These are phyloP conservation scores for Apolygus lucorum DNA, from an alignment of 1,140 invertebrate species.

Conservation along the genomic window DNA sequence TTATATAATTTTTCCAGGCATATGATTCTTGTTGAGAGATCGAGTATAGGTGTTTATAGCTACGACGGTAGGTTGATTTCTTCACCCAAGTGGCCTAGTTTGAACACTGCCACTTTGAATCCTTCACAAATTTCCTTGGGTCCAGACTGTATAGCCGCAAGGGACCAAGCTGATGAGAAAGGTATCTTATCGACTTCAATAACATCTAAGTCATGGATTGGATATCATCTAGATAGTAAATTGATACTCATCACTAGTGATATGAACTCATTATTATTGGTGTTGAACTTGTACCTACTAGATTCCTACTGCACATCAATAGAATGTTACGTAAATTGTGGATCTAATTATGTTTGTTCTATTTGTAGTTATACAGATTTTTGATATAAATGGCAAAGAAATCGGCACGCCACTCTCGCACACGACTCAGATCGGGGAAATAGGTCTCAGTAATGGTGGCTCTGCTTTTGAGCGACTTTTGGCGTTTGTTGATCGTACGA, in stretches of 20 bases:
- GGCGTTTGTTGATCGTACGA: slow-evolving; percentile 72
- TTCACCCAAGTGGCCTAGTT: slow-evolving; percentile 62
- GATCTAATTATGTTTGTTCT: slow-evolving; percentile 30
- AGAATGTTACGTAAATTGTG: neutral
- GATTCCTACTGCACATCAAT: neutral
- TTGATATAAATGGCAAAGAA: slow-evolving; percentile 64
- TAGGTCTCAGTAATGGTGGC: slow-evolving; percentile 73
- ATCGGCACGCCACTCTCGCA: slow-evolving; percentile 53
- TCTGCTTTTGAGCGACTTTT: slow-evolving; percentile 56
- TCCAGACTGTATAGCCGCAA: slow-evolving; percentile 70
- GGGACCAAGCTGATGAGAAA: slow-evolving; percentile 73
- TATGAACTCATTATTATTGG: too few relatives aligned
- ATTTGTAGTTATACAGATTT: slow-evolving; percentile 66
- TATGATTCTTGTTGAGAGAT: slow-evolving; percentile 73
- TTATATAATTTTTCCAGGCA: slow-evolving; percentile 49
- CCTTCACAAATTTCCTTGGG: slow-evolving; percentile 60
- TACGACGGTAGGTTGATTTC: slow-evolving; percentile 78
- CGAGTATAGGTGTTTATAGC: slow-evolving; percentile 66
- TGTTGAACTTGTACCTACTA: too few relatives aligned
- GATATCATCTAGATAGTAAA: too few relatives aligned
- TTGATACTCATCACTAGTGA: too few relatives aligned
- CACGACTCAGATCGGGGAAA: slow-evolving; percentile 55
- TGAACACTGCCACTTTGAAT: slow-evolving; percentile 52
- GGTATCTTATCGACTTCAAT: too few relatives aligned
- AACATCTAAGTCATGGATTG: too few relatives aligned